Evolutionary conservation across 2,888 invertebrate species (phyloP).

Genomic region (Mimachlamys varia): DNA sequence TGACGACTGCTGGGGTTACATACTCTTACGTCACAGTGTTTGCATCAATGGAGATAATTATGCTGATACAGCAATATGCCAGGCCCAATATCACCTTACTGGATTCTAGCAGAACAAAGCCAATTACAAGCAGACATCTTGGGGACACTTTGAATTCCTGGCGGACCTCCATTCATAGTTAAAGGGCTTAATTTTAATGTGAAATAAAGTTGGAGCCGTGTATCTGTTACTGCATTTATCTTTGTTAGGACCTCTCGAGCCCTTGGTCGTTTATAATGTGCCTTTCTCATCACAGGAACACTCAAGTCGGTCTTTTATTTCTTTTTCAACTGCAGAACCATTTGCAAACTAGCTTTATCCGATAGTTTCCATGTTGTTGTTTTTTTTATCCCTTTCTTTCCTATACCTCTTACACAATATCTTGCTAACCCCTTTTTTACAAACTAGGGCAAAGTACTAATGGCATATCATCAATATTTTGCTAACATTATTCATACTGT

Average conservation of each 20-base stretch:
- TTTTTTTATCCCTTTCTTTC: too few species aligned
- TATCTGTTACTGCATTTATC: not conserved
- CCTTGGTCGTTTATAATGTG: not conserved
- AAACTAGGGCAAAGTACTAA: too few species aligned
- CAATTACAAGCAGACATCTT: conserved; percentile 11
- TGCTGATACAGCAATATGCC: not conserved
- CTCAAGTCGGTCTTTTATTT: not conserved
- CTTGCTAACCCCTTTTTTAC: too few species aligned
- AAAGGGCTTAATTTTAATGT: not conserved
- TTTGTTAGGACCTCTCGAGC: not conserved
- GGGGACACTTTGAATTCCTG: not conserved
- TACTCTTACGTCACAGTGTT: not conserved
- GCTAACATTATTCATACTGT: too few species aligned
- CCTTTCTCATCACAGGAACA: not conserved
- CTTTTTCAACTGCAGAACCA: too few species aligned
- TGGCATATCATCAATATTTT: too few species aligned
- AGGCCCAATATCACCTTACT: not conserved
- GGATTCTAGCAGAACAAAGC: not conserved
- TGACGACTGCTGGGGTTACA: not conserved
- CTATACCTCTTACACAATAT: too few species aligned
- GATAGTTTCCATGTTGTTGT: too few species aligned
- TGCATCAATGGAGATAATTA: not conserved
- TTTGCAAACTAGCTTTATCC: too few species aligned
- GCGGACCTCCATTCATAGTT: not conserved
- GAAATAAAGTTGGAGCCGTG: not conserved